Evolutionary conservation across 1,140 invertebrate genomes (phyloP).

Genomic region (Caenorhabditis briggsae): DNA sequence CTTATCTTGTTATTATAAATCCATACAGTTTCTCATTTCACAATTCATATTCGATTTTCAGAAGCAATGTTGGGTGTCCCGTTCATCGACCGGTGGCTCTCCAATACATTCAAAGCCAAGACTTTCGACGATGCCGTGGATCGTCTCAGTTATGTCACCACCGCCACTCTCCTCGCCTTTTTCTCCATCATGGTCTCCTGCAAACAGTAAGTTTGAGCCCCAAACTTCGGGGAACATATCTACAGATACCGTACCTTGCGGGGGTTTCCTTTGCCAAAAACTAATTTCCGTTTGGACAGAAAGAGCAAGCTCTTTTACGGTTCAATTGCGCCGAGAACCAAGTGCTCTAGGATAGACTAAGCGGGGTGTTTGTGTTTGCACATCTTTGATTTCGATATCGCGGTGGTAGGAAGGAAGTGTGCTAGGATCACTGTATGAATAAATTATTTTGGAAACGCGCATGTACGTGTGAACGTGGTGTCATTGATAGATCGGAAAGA

Average conservation of each 20-base stretch:
- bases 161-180: slow-evolving; percentile 73
- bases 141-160: slow-evolving; percentile 72
- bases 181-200: slow-evolving; percentile 77
- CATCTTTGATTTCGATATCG: slow-evolving; percentile 34
- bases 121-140: slow-evolving; percentile 76
- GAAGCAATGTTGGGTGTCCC: slow-evolving; percentile 76
- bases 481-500: background rate
- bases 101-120: slow-evolving; percentile 75
- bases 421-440: slow-evolving; percentile 23
- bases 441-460: slow-evolving; percentile 24
- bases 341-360: slow-evolving; percentile 45
- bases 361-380: slow-evolving; percentile 46
- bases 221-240: background rate
- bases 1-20: slow-evolving; percentile 35
- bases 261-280: no score
- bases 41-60: slow-evolving; percentile 2
- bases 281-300: background rate
- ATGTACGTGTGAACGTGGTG: background rate
- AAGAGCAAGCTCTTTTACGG: slow-evolving; percentile 2
- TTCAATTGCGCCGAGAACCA: slow-evolving; percentile 24
- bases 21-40: background rate
- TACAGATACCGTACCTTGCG: background rate
- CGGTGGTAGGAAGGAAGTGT: background rate
- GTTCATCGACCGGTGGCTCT: slow-evolving; percentile 74
- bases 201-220: slow-evolving; percentile 71